These are phyloP conservation scores for Dendrophyllia cribrosa DNA, from an alignment of 64 coral and sea anemone species.

Conservation along the genomic window DNA sequence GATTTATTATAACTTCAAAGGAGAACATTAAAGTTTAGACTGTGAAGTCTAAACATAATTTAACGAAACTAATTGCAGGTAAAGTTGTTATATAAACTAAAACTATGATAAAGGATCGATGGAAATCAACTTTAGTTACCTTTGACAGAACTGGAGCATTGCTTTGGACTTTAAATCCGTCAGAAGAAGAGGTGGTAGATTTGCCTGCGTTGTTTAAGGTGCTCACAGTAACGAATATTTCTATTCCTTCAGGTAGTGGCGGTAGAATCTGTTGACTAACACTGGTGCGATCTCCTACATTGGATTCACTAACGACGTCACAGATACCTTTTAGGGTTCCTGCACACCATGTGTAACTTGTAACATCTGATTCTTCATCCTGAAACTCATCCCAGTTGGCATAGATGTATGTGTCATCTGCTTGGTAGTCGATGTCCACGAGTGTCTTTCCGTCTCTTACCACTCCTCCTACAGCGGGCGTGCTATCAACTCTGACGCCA, in stretches of 20 bases:
- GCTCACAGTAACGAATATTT: slow-evolving; percentile 59
- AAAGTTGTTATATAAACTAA: background rate
- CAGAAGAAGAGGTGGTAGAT: slow-evolving; percentile 58
- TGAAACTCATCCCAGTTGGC: slow-evolving; percentile 88
- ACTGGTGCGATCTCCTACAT: slow-evolving; percentile 23
- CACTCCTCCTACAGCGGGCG: slow-evolving; percentile 42
- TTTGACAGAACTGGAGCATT: slow-evolving; percentile 46
- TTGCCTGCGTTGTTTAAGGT: slow-evolving; percentile 64
- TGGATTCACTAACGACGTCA: slow-evolving; percentile 58
- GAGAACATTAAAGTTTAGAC: too few relatives aligned
- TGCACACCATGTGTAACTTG: slow-evolving; percentile 79
- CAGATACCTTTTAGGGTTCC: slow-evolving; percentile 75
- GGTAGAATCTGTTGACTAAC: slow-evolving; percentile 65
- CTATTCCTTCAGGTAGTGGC: slow-evolving; percentile 70
- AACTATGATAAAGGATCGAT: background rate
- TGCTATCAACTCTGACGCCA: slow-evolving; percentile 77
- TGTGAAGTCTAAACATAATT: too few relatives aligned
- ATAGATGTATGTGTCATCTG: slow-evolving; percentile 60
- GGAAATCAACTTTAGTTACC: background rate
- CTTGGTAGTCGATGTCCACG: slow-evolving; percentile 82
- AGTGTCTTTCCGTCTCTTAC: slow-evolving; percentile 70
- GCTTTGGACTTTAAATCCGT: slow-evolving; percentile 77
- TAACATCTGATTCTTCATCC: slow-evolving; percentile 76
- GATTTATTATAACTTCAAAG: too few relatives aligned
- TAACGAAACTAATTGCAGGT: too few relatives aligned